Conservation (phyloP, 2,888 invertebrate species). For the Campaea margaritaria region DNA sequence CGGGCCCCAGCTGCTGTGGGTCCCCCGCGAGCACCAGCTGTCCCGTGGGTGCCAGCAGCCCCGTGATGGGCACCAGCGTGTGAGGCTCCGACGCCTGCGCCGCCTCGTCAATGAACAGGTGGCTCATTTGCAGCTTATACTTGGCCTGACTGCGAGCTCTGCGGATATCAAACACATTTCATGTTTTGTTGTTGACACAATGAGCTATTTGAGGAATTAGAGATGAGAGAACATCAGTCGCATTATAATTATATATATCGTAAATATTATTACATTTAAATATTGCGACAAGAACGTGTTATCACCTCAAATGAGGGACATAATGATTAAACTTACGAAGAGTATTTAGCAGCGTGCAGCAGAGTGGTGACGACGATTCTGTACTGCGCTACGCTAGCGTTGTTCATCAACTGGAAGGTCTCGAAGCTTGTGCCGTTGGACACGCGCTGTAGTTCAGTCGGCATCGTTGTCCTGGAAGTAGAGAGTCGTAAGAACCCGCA, state of each 20-base stretch:
- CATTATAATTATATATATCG: no score
- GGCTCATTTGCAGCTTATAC: conserved; percentile 86
- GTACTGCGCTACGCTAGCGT: conserved; percentile 49
- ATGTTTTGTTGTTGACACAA: no score
- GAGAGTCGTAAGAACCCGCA: no score
- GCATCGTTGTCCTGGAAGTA: conserved; percentile 62
- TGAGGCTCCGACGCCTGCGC: conserved; percentile 94
- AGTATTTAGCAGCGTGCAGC: conserved; percentile 67
- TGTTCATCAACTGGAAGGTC: conserved; percentile 53
- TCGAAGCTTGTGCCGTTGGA: conserved; percentile 67
- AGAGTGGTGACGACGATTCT: conserved; percentile 67
- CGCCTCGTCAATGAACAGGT: conserved; percentile 95
- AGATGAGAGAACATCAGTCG: no score
- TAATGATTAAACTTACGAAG: conserved; percentile 63
- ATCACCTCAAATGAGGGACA: no score
- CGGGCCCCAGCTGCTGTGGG: conserved; percentile 95
- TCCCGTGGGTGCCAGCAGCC: conserved; percentile 80
- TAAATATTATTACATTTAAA: no score
- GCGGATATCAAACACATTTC: conserved; percentile 8
- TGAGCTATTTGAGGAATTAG: no score
- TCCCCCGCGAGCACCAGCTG: conserved; percentile 91
- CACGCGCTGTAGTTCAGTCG: conserved; percentile 52
- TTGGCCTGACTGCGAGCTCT: conserved; percentile 47
- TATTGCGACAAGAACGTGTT: no score
- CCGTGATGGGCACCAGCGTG: conserved; percentile 86